Evolutionary conservation across 1,140 invertebrate genomes (phyloP).

Genomic region (Asbolus verrucosus): DNA sequence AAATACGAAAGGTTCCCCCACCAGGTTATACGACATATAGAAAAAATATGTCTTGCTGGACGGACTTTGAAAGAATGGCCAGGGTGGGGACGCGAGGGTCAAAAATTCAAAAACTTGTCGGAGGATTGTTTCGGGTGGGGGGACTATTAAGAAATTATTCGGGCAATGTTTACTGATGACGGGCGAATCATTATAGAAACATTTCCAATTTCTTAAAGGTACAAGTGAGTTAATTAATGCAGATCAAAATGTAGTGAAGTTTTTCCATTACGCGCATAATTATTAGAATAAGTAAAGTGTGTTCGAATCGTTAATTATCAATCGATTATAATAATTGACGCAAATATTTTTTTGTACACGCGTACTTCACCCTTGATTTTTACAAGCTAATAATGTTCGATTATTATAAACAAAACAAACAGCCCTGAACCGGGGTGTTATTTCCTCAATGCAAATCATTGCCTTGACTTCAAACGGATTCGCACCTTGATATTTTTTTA

Average conservation of each 20-base stretch:
- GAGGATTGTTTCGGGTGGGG: no score
- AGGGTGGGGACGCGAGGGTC: background rate
- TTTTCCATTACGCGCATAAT: no score
- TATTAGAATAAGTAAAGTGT: constrained; percentile 8
- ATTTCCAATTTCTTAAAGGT: no score
- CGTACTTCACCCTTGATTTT: constrained; percentile 18
- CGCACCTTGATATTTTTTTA: constrained; percentile 13
- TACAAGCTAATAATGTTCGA: no score
- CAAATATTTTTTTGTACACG: constrained; percentile 1
- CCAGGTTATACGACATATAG: background rate
- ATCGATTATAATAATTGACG: constrained; percentile 16
- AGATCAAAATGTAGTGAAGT: no score
- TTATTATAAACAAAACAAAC: background rate
- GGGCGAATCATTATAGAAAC: no score
- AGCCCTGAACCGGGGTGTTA: constrained; percentile 3
- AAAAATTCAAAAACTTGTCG: no score
- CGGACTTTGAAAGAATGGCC: constrained; percentile 9
- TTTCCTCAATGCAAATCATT: constrained; percentile 13
- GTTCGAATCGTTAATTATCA: constrained; percentile 1
- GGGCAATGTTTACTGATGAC: no score
- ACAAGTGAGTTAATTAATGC: no score
- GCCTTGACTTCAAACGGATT: background rate
- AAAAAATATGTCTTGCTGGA: constrained; percentile 9
- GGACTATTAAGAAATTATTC: no score
- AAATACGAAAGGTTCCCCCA: constrained; percentile 35